Conservation (phyloP, 2,113 vertebrate species). For the Pontoporia blainvillei region DNA sequence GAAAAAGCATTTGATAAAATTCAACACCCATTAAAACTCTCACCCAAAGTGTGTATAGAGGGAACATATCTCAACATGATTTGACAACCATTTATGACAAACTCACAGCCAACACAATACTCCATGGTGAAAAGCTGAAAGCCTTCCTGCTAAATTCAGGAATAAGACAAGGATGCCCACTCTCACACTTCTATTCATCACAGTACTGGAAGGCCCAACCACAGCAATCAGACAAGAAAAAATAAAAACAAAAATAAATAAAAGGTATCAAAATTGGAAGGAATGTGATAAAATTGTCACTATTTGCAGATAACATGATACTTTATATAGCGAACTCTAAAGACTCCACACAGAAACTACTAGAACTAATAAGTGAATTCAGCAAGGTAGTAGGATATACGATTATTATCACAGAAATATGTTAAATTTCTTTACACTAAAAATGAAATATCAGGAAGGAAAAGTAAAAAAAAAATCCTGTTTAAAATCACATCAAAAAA, state of each 20-base stretch:
- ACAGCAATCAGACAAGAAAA: background rate
- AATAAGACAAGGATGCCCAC: background rate
- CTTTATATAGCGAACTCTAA: background rate
- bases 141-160: background rate
- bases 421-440: background rate
- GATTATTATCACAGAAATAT: background rate
- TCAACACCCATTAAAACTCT: background rate
- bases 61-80: background rate
- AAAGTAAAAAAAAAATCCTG: background rate
- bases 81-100: background rate
- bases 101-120: background rate
- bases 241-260: background rate
- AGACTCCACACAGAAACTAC: background rate
- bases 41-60: background rate
- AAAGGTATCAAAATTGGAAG: background rate
- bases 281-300: background rate
- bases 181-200: background rate
- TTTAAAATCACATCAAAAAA: background rate
- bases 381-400: background rate
- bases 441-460: background rate
- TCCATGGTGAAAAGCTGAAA: background rate
- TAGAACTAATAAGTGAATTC: background rate
- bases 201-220: background rate
- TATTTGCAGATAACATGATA: background rate
- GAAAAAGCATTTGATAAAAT: background rate